A percentile compares a stretch with the other conserved stretches of the same genome.
Conservation (phyloP, 2,113 vertebrate genomes). For the Nothocercus julius region DNA sequence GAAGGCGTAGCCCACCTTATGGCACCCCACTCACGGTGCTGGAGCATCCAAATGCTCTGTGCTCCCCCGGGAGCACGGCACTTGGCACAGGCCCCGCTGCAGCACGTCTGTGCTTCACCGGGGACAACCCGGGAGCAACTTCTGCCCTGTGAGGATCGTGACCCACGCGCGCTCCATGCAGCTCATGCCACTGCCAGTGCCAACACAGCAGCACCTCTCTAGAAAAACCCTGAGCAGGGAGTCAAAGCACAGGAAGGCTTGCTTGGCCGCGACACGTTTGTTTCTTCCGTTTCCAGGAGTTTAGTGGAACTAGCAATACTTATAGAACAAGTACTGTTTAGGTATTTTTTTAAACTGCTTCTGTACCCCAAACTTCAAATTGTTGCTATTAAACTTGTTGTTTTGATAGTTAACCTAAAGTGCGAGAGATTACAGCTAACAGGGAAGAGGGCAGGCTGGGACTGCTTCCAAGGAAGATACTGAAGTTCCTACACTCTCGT, state of each 20-base stretch:
- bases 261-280: rapidly evolving
- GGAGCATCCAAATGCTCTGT: no score
- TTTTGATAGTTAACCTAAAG: neutral
- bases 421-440: neutral
- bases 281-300: neutral
- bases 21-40: no score
- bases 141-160: rapidly evolving
- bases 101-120: neutral
- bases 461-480: no score
- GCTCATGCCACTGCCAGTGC: rapidly evolving
- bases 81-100: no score
- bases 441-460: rapidly evolving
- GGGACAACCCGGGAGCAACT: no score
- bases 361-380: neutral
- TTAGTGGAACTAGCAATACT: neutral
- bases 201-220: neutral
- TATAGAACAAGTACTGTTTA: rapidly evolving
- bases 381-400: rapidly evolving
- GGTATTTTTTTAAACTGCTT: neutral
- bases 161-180: rapidly evolving
- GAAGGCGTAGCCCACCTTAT: rapidly evolving
- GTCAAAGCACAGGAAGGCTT: neutral
- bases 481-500: rapidly evolving
- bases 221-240: rapidly evolving
- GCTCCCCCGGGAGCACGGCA: no score